phyloP scores from a whole-genome alignment of 2,113 vertebrate genomes.

The Ivindomyrus marchei region DNA sequence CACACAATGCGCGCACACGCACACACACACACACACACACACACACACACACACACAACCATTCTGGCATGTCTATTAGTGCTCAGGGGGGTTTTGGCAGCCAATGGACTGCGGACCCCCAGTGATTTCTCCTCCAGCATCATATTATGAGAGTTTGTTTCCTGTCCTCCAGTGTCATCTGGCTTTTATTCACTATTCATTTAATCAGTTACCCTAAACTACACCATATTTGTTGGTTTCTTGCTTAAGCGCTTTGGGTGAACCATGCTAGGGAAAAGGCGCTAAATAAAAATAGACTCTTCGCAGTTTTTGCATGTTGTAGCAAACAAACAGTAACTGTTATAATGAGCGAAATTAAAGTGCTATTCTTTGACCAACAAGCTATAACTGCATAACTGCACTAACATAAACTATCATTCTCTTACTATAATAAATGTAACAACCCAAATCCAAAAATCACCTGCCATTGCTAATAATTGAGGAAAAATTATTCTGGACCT shows the following conservation, averaged over 20 bases:
- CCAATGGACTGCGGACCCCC: neutral
- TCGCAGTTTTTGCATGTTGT: neutral
- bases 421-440: neutral
- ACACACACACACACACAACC: neutral
- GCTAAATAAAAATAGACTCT: neutral
- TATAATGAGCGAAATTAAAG: neutral
- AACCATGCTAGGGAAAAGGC: neutral
- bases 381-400: neutral
- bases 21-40: neutral
- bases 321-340: neutral
- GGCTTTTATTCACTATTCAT: neutral
- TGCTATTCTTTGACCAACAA: neutral
- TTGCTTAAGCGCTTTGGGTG: neutral
- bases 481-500: neutral
- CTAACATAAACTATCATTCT: neutral
- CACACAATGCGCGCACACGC: neutral
- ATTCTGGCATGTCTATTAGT: neutral
- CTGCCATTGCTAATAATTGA: neutral
- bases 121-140: neutral
- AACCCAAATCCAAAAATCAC: neutral
- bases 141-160: neutral
- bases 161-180: neutral
- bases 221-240: neutral
- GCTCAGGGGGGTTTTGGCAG: neutral
- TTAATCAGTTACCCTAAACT: neutral